Conservation (phyloP, 2,888 invertebrate genomes). For the Eurois occulta region DNA sequence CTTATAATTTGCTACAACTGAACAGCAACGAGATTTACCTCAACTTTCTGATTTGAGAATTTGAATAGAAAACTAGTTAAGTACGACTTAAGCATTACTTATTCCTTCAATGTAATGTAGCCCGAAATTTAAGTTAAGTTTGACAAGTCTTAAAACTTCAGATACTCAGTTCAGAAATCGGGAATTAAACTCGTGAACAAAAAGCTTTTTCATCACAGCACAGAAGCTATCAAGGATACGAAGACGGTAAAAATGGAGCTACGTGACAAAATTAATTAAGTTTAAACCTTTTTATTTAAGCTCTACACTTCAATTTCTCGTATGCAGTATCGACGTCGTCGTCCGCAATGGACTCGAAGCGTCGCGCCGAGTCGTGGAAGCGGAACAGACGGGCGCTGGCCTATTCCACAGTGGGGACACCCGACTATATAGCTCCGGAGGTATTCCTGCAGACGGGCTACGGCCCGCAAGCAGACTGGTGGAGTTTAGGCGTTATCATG, state of each 20-base stretch:
- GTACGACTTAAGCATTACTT: background rate
- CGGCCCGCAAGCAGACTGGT: constrained; percentile 99
- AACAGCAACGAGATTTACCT: constrained; percentile 16
- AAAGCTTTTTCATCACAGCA: constrained; percentile 26
- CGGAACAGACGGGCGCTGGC: constrained; percentile 98
- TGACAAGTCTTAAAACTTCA: background rate
- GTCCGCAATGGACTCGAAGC: constrained; percentile 97
- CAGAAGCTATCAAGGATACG: constrained; percentile 30
- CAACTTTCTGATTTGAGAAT: background rate
- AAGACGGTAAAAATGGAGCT: constrained; percentile 20
- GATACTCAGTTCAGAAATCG: background rate
- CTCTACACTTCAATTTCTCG: constrained; percentile 59
- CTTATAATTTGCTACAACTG: constrained; percentile 44
- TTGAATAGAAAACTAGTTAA: background rate
- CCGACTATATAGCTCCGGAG: constrained; percentile 99
- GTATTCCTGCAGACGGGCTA: constrained; percentile 99
- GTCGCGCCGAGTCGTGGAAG: constrained; percentile 99
- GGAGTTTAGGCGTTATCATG: constrained; percentile 99
- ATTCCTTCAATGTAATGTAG: background rate
- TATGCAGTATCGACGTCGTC: constrained; percentile 86
- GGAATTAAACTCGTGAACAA: constrained; percentile 4
- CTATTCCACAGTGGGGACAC: constrained; percentile 98
- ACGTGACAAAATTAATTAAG: constrained; percentile 44
- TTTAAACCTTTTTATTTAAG: constrained; percentile 58
- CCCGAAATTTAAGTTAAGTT: background rate